These are phyloP conservation scores for Cepaea nemoralis DNA, from an alignment of 1,140 invertebrate genomes.

Conservation along the genomic window DNA sequence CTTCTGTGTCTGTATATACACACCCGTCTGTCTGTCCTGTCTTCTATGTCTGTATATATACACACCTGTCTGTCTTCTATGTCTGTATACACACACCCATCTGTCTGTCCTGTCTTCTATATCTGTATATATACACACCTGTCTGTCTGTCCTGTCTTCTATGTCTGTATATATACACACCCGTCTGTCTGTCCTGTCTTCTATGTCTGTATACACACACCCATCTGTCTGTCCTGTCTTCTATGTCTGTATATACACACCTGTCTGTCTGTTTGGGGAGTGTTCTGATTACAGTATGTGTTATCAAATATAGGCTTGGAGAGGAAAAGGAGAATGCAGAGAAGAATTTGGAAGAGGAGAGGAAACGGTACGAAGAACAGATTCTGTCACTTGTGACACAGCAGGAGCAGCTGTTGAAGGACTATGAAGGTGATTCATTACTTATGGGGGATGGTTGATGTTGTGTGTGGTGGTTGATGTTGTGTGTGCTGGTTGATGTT, in stretches of 20 bases:
- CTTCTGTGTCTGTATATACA: too few relatives aligned
- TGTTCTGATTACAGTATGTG: not conserved
- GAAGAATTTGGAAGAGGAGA: constrained; percentile 48
- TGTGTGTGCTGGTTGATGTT: not conserved
- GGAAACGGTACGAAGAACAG: constrained; percentile 54
- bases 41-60: too few relatives aligned
- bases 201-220: not conserved
- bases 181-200: not conserved
- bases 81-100: too few relatives aligned
- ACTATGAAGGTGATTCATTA: constrained; percentile 52
- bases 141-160: not conserved
- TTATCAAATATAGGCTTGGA: constrained; percentile 48
- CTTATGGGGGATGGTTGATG: not conserved
- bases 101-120: too few relatives aligned
- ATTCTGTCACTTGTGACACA: constrained; percentile 52
- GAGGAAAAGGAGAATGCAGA: constrained; percentile 57
- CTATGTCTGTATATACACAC: not conserved
- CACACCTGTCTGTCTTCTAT: too few relatives aligned
- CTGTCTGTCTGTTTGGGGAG: not conserved
- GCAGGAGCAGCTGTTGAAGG: constrained; percentile 54
- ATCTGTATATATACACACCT: not conserved
- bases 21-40: too few relatives aligned
- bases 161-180: not conserved
- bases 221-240: not conserved
- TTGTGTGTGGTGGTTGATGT: not conserved